These are phyloP conservation scores for Macquaria ambigua DNA, from an alignment of 2,113 vertebrate genomes.

Conservation along the genomic window DNA sequence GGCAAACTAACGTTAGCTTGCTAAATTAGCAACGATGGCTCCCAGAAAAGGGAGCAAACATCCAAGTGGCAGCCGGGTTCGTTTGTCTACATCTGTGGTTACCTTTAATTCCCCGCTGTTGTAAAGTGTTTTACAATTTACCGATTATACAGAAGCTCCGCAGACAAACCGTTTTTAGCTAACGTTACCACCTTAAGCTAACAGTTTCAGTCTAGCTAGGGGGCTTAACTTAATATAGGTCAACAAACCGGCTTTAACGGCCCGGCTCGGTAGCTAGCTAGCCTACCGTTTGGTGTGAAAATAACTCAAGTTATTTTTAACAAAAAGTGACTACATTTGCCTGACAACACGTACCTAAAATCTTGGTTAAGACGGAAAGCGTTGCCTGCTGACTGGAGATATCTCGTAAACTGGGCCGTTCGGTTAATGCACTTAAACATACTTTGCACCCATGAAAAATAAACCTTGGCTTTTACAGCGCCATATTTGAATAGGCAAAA, in stretches of 20 bases:
- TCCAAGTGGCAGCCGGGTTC: background rate
- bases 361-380: conserved; percentile 32
- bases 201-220: background rate
- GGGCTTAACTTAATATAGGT: conserved; percentile 34
- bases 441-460: conserved; percentile 76
- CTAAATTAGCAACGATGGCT: background rate
- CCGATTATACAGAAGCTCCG: background rate
- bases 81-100: background rate
- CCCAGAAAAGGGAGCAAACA: background rate
- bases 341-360: conserved; percentile 69
- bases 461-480: conserved; percentile 72
- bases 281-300: background rate
- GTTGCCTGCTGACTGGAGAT: conserved; percentile 51
- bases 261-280: conserved; percentile 18
- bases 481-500: conserved; percentile 78
- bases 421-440: conserved; percentile 85
- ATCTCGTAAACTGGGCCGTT: conserved; percentile 66
- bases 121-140: background rate
- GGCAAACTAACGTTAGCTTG: conserved; percentile 43
- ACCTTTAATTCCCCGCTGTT: background rate
- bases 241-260: conserved; percentile 51
- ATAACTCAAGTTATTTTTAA: background rate
- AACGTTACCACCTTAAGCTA: conserved; percentile 22
- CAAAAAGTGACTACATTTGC: background rate
- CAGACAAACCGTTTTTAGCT: background rate